These are phyloP conservation scores for Sphaerophoria rueppellii DNA, from an alignment of 2,888 invertebrate species.

Conservation along the genomic window DNA sequence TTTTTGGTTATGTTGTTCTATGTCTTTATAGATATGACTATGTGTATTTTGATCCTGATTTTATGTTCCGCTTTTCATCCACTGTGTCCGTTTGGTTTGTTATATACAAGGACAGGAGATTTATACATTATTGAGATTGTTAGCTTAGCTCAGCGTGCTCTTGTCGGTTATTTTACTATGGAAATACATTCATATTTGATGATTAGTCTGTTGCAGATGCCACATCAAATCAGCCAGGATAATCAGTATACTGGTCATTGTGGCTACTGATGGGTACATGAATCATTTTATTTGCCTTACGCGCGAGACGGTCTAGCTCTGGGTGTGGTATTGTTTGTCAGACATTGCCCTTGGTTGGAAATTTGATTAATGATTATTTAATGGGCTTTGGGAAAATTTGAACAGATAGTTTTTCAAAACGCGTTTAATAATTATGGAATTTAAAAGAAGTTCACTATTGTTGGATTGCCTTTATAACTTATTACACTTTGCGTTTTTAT, in stretches of 20 bases:
- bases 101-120: background rate
- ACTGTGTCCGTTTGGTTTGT: conserved; percentile 11
- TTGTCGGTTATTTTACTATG: conserved; percentile 32
- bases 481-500: too few species aligned
- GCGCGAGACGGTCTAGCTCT: background rate
- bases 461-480: too few species aligned
- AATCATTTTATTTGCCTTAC: conserved; percentile 40
- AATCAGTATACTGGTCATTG: conserved; percentile 46
- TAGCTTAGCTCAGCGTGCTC: conserved; percentile 22
- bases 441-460: too few species aligned
- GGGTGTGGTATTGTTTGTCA: conserved; percentile 15
- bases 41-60: conserved; percentile 39
- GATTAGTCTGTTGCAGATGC: conserved; percentile 60
- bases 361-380: conserved; percentile 56
- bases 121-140: conserved; percentile 15
- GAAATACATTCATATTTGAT: conserved; percentile 47
- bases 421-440: too few species aligned
- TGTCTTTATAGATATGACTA: background rate
- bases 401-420: background rate
- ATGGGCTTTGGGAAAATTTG: conserved; percentile 23
- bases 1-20: conserved; percentile 26
- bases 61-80: conserved; percentile 38
- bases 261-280: conserved; percentile 51
- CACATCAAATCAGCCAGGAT: conserved; percentile 28
- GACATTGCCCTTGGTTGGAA: conserved; percentile 17